Conservation (phyloP, 2,113 vertebrate genomes). For the Hassar affinis region DNA sequence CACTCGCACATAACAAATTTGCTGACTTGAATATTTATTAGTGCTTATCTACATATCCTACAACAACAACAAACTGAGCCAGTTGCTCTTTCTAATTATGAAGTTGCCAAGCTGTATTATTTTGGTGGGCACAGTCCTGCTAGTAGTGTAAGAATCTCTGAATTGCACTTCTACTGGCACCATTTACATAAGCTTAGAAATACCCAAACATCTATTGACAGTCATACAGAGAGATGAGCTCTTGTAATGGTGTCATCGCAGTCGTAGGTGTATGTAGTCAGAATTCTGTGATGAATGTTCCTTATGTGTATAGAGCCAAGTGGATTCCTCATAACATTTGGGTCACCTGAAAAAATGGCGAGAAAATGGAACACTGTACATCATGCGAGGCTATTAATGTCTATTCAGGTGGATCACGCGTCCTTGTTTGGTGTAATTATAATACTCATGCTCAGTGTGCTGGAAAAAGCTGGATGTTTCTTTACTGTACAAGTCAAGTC, state of each 20-base stretch:
- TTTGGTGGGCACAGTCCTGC: not conserved
- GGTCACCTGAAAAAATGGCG: constrained; percentile 23
- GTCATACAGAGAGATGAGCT: constrained; percentile 29
- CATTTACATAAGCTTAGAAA: constrained; percentile 34
- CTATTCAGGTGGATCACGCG: constrained; percentile 27
- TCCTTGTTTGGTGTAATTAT: constrained; percentile 14
- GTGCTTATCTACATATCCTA: not conserved
- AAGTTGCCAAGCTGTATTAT: not conserved
- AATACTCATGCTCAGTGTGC: constrained; percentile 26
- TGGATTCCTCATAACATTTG: constrained; percentile 36
- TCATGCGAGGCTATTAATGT: not conserved
- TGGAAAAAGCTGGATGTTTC: not conserved
- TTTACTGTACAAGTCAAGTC: not conserved
- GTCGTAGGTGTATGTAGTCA: constrained; percentile 41
- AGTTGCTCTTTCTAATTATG: not conserved
- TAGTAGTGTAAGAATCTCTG: not conserved
- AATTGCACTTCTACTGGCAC: not conserved
- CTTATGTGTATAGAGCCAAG: constrained; percentile 19
- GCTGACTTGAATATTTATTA: not conserved
- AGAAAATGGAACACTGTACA: constrained; percentile 5
- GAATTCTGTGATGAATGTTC: constrained; percentile 33
- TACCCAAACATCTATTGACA: not conserved
- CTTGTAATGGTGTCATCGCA: constrained; percentile 9
- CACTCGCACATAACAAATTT: not conserved
- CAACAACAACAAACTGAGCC: not conserved